A percentile compares a stretch with the other conserved stretches of the same genome.
Evolutionary conservation across 2,113 vertebrate species (phyloP).

Genomic region (Solenodon paradoxus): DNA sequence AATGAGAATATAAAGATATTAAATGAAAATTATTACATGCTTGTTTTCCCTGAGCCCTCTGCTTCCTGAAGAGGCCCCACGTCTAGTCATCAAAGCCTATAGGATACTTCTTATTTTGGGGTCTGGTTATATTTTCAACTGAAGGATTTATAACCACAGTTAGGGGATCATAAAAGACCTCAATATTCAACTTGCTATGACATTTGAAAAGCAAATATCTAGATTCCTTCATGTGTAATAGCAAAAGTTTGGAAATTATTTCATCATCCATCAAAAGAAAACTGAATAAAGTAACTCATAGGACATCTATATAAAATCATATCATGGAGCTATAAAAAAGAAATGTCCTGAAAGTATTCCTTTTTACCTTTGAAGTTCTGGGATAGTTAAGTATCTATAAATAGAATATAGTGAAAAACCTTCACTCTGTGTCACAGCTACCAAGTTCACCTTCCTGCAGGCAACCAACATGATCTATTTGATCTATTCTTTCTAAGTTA

Average conservation of each 20-base stretch:
- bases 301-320: neutral
- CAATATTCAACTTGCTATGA: neutral
- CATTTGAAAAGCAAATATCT: neutral
- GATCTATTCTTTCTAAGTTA: neutral
- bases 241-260: neutral
- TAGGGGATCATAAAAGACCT: neutral
- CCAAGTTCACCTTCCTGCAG: neutral
- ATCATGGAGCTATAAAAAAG: neutral
- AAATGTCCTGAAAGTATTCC: neutral
- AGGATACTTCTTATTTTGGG: neutral
- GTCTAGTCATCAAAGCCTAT: neutral
- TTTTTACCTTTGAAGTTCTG: neutral
- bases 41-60: neutral
- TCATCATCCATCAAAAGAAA: neutral
- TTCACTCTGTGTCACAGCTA: neutral
- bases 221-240: neutral
- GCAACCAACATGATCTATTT: neutral
- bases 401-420: neutral
- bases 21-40: neutral
- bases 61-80: neutral
- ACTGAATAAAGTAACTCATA: neutral
- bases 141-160: neutral
- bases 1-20: neutral
- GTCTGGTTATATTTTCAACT: neutral
- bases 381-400: neutral